These are phyloP conservation scores for Magallana gigas DNA, from an alignment of 1,140 invertebrate species.

Conservation along the genomic window DNA sequence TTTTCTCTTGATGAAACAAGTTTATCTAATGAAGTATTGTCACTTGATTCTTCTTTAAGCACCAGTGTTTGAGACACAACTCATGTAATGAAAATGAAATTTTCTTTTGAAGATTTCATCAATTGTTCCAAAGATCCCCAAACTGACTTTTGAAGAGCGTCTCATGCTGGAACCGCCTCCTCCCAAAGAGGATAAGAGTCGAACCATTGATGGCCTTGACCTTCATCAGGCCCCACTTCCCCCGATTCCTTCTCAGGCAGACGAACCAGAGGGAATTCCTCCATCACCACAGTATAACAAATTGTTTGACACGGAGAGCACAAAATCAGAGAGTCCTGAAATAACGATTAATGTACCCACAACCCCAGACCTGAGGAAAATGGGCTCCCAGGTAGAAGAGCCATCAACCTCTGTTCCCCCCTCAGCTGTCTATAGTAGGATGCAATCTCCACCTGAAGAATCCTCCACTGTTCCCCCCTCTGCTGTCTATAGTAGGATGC, in stretches of 20 bases:
- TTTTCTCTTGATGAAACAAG: no score
- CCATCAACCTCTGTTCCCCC: not conserved
- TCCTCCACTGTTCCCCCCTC: not conserved
- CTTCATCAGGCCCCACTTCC: conserved; percentile 47
- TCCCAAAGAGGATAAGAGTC: conserved; percentile 24
- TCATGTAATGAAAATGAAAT: no score
- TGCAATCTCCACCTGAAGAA: conserved; percentile 10
- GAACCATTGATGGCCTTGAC: conserved; percentile 41
- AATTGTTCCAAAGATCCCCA: conserved; percentile 74
- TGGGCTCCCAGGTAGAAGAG: not conserved
- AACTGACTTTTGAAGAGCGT: conserved; percentile 69
- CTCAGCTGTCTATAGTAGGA: not conserved
- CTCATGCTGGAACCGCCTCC: conserved; percentile 70
- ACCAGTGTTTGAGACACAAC: no score
- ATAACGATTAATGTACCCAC: not conserved
- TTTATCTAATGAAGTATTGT: no score
- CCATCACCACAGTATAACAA: conserved; percentile 18
- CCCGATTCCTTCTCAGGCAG: conserved; percentile 34
- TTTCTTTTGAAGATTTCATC: conserved; percentile 65
- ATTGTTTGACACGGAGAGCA: not conserved
- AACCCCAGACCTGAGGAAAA: not conserved
- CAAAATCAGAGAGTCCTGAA: conserved; percentile 14
- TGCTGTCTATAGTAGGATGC: conserved; percentile 31
- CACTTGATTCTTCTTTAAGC: no score
- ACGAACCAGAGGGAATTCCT: conserved; percentile 8